Evolutionary conservation across 2,888 invertebrate species (phyloP).

Genomic region (Aporophyla lueneburgensis): DNA sequence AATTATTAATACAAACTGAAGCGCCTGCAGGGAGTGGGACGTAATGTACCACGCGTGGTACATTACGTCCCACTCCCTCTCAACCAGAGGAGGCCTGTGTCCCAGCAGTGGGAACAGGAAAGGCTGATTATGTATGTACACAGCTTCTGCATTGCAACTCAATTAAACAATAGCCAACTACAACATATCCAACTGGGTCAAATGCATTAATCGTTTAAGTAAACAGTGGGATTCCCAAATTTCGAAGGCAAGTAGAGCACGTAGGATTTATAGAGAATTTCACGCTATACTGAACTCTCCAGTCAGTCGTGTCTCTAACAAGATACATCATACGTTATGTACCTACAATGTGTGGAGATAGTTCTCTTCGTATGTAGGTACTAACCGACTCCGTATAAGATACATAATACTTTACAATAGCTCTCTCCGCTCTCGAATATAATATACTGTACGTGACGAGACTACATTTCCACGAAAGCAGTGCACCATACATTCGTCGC

Average conservation of each 20-base stretch:
- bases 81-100: too few species aligned
- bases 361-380: neutral
- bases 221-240: neutral
- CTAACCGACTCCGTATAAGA: neutral
- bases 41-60: too few species aligned
- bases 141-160: neutral
- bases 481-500: slow-evolving; percentile 26
- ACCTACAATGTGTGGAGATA: neutral
- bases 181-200: neutral
- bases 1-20: too few species aligned
- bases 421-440: slow-evolving; percentile 13
- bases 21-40: too few species aligned
- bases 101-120: too few species aligned
- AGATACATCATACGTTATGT: neutral
- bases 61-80: too few species aligned
- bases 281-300: slow-evolving; percentile 18
- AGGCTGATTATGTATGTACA: neutral
- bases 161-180: neutral
- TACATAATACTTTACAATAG: neutral
- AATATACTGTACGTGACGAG: slow-evolving; percentile 22
- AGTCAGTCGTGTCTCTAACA: neutral
- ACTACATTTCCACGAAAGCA: slow-evolving; percentile 23
- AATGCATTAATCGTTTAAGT: neutral
- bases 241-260: neutral
- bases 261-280: neutral